A percentile compares a stretch with the other conserved stretches of the same genome.
Evolutionary conservation across 1,140 invertebrate species (phyloP).

Genomic region (Ylistrum balloti): DNA sequence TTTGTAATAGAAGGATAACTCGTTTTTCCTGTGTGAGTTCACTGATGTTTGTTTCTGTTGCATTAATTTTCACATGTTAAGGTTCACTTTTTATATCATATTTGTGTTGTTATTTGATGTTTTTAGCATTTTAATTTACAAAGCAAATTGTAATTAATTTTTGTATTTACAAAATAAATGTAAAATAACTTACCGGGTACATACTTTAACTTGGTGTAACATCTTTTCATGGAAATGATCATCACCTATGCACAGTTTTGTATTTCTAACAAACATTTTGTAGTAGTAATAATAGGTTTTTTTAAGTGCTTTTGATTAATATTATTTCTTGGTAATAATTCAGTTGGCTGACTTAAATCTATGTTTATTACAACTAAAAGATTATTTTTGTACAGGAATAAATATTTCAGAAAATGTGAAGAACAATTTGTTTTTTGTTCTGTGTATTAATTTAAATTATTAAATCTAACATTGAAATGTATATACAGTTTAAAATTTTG

Average conservation of each 20-base stretch:
- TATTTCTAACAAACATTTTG: background rate
- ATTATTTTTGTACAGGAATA: conserved; percentile 29
- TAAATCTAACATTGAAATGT: background rate
- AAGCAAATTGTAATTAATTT: background rate
- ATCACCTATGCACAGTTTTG: conserved; percentile 31
- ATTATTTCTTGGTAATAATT: background rate
- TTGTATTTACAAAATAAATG: background rate
- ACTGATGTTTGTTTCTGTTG: background rate
- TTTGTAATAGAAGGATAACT: too few relatives aligned
- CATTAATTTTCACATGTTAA: background rate
- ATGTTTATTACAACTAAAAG: background rate
- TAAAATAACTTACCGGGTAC: too few relatives aligned
- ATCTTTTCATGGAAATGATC: background rate
- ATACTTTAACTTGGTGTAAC: background rate
- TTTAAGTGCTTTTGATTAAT: conserved; percentile 30
- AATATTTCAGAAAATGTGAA: background rate
- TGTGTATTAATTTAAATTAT: background rate
- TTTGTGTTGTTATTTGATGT: background rate
- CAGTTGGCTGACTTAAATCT: background rate
- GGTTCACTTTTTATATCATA: background rate
- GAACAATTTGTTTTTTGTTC: background rate
- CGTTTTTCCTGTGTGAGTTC: background rate
- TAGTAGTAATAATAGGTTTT: background rate
- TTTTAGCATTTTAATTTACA: background rate
- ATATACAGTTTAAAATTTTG: too few relatives aligned